These are phyloP conservation scores for Fregetta grallaria DNA, from an alignment of 2,113 vertebrate genomes.

Conservation along the genomic window DNA sequence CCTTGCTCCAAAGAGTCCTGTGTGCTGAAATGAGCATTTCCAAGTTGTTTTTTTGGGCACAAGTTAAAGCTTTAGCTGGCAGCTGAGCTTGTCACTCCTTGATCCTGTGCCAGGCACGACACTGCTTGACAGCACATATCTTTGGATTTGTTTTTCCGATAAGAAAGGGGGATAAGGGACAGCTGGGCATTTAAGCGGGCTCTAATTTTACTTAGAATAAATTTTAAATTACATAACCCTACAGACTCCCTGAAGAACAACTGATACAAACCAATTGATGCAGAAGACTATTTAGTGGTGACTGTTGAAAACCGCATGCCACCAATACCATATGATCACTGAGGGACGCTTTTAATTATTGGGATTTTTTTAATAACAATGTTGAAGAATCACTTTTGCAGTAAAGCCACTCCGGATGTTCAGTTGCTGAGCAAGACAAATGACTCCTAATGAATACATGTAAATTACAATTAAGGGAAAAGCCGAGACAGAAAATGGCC, in stretches of 20 bases:
- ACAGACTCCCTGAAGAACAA: not conserved
- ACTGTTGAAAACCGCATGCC: not conserved
- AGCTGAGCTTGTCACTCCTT: not conserved
- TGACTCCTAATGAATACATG: not conserved
- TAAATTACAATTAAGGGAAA: not conserved
- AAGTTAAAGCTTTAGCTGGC: not conserved
- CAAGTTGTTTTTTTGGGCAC: rapidly evolving
- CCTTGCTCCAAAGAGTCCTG: not conserved
- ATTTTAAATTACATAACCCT: not conserved
- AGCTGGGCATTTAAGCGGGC: not conserved
- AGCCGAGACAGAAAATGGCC: not conserved
- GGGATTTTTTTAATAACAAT: not conserved
- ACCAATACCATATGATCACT: not conserved
- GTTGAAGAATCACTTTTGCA: not conserved
- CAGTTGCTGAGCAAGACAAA: not conserved
- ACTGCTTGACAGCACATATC: not conserved
- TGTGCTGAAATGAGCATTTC: not conserved
- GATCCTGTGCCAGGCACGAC: not conserved
- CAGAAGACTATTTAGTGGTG: not conserved
- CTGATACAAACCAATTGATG: not conserved
- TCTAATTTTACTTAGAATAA: not conserved
- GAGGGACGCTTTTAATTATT: not conserved
- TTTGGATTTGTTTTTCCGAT: not conserved
- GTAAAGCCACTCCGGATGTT: not conserved
- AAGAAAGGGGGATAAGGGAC: not conserved